phyloP scores from a whole-genome alignment of 2,888 invertebrate genomes.

The Ennomos fuscantarius region DNA sequence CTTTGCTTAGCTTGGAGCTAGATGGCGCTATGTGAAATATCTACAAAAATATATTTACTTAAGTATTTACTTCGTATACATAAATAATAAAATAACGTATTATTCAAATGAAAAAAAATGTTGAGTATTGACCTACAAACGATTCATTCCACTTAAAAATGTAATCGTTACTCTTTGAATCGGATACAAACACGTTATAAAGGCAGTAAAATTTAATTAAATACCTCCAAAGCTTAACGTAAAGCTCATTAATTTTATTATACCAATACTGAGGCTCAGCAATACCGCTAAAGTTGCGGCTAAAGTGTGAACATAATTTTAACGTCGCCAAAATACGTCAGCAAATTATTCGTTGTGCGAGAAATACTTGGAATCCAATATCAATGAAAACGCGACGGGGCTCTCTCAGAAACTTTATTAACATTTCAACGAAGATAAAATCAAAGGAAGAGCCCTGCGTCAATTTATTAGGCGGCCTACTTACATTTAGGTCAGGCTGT shows the following conservation, averaged over 20 bases:
- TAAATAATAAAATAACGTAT: too few relatives aligned
- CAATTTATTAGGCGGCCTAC: slow-evolving; percentile 27
- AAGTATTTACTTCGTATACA: too few relatives aligned
- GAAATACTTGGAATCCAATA: slow-evolving; percentile 18
- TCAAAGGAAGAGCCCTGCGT: slow-evolving; percentile 18
- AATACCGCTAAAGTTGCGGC: slow-evolving; percentile 23
- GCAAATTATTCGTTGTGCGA: slow-evolving; percentile 17
- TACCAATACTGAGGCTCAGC: slow-evolving; percentile 6
- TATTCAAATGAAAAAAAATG: too few relatives aligned
- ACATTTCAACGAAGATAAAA: slow-evolving; percentile 22
- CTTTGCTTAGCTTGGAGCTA: too few relatives aligned
- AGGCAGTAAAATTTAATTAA: slow-evolving; percentile 18
- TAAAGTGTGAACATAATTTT: slow-evolving; percentile 25
- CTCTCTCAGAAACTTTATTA: slow-evolving; percentile 14
- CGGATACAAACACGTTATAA: slow-evolving; percentile 11
- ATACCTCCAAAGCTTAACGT: slow-evolving; percentile 7
- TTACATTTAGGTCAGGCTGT: slow-evolving; percentile 21
- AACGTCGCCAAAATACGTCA: slow-evolving; percentile 21
- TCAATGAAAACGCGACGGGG: slow-evolving; percentile 24
- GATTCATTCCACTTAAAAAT: background rate
- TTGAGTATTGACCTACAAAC: too few relatives aligned
- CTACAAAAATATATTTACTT: too few relatives aligned
- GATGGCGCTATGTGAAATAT: too few relatives aligned
- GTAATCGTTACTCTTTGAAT: slow-evolving; percentile 2
- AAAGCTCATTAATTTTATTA: slow-evolving; percentile 21